Conservation (phyloP, 1,140 invertebrate species). For the Rhynchophorus ferrugineus region DNA sequence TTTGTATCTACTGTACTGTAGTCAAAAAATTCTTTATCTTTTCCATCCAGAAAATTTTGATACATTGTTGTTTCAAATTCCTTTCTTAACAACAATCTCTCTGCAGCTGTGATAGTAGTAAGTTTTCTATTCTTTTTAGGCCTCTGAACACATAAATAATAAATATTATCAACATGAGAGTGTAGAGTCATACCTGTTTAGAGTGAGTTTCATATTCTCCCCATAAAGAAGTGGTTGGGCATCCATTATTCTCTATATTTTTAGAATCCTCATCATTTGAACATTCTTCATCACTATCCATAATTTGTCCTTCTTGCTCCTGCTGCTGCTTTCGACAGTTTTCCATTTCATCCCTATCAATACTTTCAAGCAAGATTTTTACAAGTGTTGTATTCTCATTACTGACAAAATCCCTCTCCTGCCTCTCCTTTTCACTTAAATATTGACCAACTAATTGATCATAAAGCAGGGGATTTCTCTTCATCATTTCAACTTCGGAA, state of each 20-base stretch:
- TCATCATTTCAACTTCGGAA: conserved; percentile 87
- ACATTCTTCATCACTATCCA: conserved; percentile 41
- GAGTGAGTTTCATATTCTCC: conserved; percentile 46
- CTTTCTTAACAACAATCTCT: conserved; percentile 60
- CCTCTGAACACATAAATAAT: too few relatives aligned
- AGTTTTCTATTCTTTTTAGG: conserved; percentile 30
- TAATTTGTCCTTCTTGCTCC: conserved; percentile 48
- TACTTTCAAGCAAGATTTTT: conserved; percentile 58
- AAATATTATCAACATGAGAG: too few relatives aligned
- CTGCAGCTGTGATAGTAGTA: conserved; percentile 44
- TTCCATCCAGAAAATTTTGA: conserved; percentile 74
- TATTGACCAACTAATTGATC: conserved; percentile 82
- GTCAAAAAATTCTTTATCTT: conserved; percentile 79
- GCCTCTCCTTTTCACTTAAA: conserved; percentile 67
- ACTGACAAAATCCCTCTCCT: conserved; percentile 50
- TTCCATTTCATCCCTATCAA: conserved; percentile 55
- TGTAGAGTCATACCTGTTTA: too few relatives aligned
- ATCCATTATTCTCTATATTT: too few relatives aligned
- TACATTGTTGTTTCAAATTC: conserved; percentile 88
- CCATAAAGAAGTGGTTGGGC: conserved; percentile 40
- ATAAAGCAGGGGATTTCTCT: conserved; percentile 79
- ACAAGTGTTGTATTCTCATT: conserved; percentile 54
- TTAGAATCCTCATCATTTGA: neutral
- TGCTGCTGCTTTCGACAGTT: conserved; percentile 55
- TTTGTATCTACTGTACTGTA: conserved; percentile 72